Percentiles rank a stretch among this genome's conserved stretches.
Conservation (phyloP, 2,888 invertebrate species). For the Caenorhabditis sulstoni region DNA sequence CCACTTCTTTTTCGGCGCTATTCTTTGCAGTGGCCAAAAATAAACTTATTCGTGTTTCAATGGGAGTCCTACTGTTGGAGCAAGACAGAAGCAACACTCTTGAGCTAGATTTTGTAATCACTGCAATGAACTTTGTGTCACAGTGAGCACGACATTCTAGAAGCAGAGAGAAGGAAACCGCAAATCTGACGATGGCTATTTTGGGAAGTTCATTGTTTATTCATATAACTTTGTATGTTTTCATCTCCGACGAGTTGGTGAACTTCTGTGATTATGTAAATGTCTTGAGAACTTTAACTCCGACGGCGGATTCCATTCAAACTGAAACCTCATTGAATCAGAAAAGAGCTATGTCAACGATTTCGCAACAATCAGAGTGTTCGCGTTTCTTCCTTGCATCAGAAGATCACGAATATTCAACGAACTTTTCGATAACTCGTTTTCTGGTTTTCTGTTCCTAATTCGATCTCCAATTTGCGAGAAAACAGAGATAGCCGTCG, state of each 20-base stretch:
- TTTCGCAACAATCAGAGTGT: background rate
- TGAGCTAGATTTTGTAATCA: background rate
- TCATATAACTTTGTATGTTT: background rate
- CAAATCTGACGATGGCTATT: background rate
- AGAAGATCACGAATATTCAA: background rate
- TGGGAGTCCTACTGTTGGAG: background rate
- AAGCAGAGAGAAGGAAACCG: background rate
- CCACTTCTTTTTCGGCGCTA: conserved; percentile 33
- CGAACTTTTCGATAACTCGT: conserved; percentile 15
- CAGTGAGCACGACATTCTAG: too few species aligned
- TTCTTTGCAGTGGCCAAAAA: conserved; percentile 24
- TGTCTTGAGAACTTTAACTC: too few species aligned
- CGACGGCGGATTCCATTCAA: background rate
- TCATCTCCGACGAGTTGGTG: background rate
- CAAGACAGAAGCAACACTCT: conserved; percentile 4
- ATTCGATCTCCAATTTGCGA: conserved; percentile 47
- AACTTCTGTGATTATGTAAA: conserved; percentile 4
- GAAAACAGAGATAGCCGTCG: conserved; percentile 8
- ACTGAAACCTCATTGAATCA: background rate
- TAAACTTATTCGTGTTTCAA: conserved; percentile 35
- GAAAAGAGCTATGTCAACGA: background rate
- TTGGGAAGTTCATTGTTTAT: background rate
- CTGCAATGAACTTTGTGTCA: too few species aligned
- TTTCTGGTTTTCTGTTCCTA: conserved; percentile 1
- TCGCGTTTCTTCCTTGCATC: background rate